Percentiles rank a stretch among this genome's conserved stretches.
These are phyloP conservation scores for Acleris emargana DNA, from an alignment of 2,888 invertebrate genomes.

Conservation along the genomic window DNA sequence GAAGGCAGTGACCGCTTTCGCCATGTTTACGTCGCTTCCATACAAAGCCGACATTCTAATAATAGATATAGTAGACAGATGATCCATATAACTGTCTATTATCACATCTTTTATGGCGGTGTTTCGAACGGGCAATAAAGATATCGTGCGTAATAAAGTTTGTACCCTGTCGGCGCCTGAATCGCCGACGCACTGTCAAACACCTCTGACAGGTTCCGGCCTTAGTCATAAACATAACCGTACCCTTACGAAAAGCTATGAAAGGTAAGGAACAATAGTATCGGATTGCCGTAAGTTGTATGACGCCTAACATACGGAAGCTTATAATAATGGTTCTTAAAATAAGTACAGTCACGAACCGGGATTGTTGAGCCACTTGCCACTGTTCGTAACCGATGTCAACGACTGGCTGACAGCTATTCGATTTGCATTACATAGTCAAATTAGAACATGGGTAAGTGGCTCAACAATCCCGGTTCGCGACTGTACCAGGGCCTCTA, in stretches of 20 bases:
- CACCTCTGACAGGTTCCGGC: slow-evolving; percentile 1
- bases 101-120: slow-evolving; percentile 66
- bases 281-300: no score
- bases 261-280: background rate
- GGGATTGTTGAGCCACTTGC: no score
- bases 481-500: no score
- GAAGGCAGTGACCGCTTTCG: background rate
- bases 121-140: slow-evolving; percentile 68
- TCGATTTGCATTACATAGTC: no score
- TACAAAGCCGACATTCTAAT: slow-evolving; percentile 33
- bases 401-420: no score
- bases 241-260: background rate
- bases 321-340: no score
- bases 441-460: no score
- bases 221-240: background rate
- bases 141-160: slow-evolving; percentile 57
- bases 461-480: no score
- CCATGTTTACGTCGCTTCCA: slow-evolving; percentile 22
- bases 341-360: no score
- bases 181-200: slow-evolving; percentile 1
- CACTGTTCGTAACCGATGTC: no score
- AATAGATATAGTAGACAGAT: slow-evolving; percentile 44
- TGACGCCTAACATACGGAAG: no score
- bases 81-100: slow-evolving; percentile 61
- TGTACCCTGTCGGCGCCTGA: slow-evolving; percentile 37